Evolutionary conservation across 1,140 invertebrate genomes (phyloP), one percentile per base, ranked within the genome.

Genomic region (Drosophila ohnishii): DNA sequence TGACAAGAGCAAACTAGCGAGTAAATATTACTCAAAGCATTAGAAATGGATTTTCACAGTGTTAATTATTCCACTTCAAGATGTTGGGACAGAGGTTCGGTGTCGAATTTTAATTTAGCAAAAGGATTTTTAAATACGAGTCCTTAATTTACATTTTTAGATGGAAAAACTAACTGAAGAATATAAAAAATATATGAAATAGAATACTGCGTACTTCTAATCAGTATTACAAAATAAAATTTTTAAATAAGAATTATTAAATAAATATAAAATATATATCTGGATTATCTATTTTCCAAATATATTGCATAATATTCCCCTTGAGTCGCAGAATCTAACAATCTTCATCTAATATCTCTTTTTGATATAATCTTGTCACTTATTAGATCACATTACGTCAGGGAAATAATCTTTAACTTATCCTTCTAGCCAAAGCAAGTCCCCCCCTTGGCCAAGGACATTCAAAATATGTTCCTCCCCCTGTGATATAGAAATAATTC

Each of bases 11-110:
- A 45, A 78, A 78, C 75, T 63, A 61, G 71, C 47, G 80, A 44
- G 62, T 88, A 77, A 74, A 80, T 74, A 88, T 77, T 77, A 83
- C 75, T 72, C 47, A 77, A 67, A 64, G 79, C 79, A 76, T 66
- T 62, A 47, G 16, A 76, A 87, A 86, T 79, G 64, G 50, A 78
- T 85, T 74, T 86, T 66, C 40, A 85, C 72, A 80, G 66, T 67
- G 22, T 35, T 53, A 72, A 45, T 73, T 73, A 39, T 39, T 28
- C 14, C 25, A 50, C 56, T 69, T 55, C 35, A 40, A 53, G 48
- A 58, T 69, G 30, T 16, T 62, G 48, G 44, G 14, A 28, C 9
- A 9, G n/a, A 59, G 44, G 56, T 37, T 42, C 3, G 42, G 83
- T 55, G 55, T 85, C 75, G 34, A 37, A 65, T 85, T 85, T 57